Percentiles rank a stretch among this genome's conserved stretches.
phyloP scores from a whole-genome alignment of 2,888 invertebrate species.

The Theretra japonica region DNA sequence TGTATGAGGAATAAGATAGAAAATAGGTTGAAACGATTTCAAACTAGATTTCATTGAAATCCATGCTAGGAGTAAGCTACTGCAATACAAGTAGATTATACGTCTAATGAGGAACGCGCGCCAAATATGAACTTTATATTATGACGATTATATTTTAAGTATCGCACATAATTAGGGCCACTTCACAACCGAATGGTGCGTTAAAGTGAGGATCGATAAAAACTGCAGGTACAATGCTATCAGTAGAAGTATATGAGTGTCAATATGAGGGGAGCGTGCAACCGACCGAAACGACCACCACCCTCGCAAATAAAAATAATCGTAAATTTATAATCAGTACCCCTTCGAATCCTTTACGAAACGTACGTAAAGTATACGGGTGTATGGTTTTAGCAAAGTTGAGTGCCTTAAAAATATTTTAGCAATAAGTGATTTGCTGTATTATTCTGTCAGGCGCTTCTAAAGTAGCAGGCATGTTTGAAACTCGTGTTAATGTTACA shows the following conservation, averaged over 20 bases:
- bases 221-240: conserved; percentile 42
- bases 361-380: conserved; percentile 45
- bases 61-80: too few relatives aligned
- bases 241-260: conserved; percentile 38
- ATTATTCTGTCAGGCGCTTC: background rate
- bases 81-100: too few relatives aligned
- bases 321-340: conserved; percentile 64
- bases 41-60: too few relatives aligned
- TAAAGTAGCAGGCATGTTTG: background rate
- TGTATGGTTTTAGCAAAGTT: background rate
- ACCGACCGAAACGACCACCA: conserved; percentile 60
- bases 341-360: conserved; percentile 43
- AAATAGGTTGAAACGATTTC: too few relatives aligned
- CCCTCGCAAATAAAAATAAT: conserved; percentile 52
- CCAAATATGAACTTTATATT: too few relatives aligned
- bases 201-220: conserved; percentile 30
- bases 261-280: conserved; percentile 55
- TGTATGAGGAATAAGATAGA: too few relatives aligned
- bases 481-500: too few relatives aligned
- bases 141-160: too few relatives aligned
- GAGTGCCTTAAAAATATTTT: background rate
- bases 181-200: background rate
- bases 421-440: background rate
- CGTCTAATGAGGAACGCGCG: too few relatives aligned
- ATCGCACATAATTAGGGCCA: background rate